Conservation (phyloP, 2,888 invertebrate species). For the Coleophora deauratella region DNA sequence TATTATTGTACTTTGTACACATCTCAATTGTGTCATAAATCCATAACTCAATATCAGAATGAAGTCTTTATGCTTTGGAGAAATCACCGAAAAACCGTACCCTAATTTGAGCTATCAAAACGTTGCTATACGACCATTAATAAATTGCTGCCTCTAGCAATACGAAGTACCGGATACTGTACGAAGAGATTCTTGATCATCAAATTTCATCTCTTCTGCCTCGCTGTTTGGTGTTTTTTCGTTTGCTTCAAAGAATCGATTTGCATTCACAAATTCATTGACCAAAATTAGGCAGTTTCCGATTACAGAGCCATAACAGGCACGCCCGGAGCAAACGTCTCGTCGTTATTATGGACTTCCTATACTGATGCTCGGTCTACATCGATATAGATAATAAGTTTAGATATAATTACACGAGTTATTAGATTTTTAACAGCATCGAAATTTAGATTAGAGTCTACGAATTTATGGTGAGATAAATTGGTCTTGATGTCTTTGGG, state of each 20-base stretch:
- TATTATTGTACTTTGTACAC: constrained; percentile 18
- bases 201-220: no score
- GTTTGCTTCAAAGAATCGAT: constrained; percentile 22
- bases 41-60: constrained; percentile 43
- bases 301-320: constrained; percentile 58
- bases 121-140: constrained; percentile 54
- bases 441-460: constrained; percentile 15
- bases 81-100: constrained; percentile 47
- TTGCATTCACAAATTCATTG: constrained; percentile 66
- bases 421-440: constrained; percentile 20
- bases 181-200: constrained; percentile 15
- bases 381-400: constrained; percentile 5
- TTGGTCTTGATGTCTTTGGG: neutral
- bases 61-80: constrained; percentile 46
- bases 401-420: constrained; percentile 9
- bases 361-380: constrained; percentile 18
- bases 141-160: constrained; percentile 62
- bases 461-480: constrained; percentile 2
- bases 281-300: constrained; percentile 66
- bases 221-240: constrained; percentile 20
- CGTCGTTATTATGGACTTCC: constrained; percentile 52
- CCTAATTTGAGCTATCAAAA: constrained; percentile 60
- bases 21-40: constrained; percentile 40
- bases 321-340: constrained; percentile 47
- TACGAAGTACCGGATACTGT: constrained; percentile 61